Evolutionary conservation across 2,797 vertebrate genomes (phyloP), one percentile per base, ranked within the genome.

Genomic region (Oreortyx pictus): DNA sequence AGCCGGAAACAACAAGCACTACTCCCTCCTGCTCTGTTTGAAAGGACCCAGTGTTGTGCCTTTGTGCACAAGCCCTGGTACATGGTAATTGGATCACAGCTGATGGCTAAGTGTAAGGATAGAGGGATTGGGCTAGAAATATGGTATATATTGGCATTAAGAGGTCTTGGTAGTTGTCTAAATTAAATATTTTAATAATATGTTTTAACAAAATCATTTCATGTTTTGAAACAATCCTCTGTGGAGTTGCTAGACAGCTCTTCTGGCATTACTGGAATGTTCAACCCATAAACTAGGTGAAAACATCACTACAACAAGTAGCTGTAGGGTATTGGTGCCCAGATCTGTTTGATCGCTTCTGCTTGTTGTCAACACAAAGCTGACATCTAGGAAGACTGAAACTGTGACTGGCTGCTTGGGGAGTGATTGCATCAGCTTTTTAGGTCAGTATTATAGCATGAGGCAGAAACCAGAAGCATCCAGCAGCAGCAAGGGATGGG

Each of bases 391-490:
- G 39, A 62, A 0, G 1, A 59, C 56, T 47, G 37, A 75, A 50
- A 37, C 24, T 0, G 0, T 33, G 56, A 20, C 39, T 15, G 73
- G 11, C 77, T 90, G 56, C 90, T 29, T 1, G 20, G 52, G 43
- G 46, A 56, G 66, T 39, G 54, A 46, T 41, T 85, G 35, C 46
- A 9, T 62, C 62, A 74, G 57, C 61, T 64, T 61, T 86, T 35
- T 23, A 39, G 4, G n/a, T 71, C 65, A 80, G 35, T 0, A 0
- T 76, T 54, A 13, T n/a, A n/a, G 23, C 33, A 6, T 1, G 5
- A 57, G 65, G 19, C 16, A 22, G 88, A 60, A 16, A 0, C 9
- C 0, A 0, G 27, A 52, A 73, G 78, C 1, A 1, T 22, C 4
- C 0, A 0, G 25, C 56, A 73, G 78, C 1, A 1, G 22, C 4